Conservation (phyloP, 2,113 vertebrate genomes). For the Gracilinanus agilis region DNA sequence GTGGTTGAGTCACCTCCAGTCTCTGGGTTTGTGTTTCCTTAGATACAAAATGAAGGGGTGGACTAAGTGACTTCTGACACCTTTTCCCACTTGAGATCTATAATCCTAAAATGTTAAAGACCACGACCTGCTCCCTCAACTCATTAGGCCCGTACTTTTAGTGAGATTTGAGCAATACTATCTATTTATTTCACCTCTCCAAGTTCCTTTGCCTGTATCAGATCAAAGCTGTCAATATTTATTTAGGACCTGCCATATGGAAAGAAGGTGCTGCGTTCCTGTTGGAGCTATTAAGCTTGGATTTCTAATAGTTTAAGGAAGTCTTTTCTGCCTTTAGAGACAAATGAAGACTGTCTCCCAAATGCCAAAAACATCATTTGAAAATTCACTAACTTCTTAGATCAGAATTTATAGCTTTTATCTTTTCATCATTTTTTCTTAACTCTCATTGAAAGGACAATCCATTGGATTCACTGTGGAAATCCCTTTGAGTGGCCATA, state of each 20-base stretch:
- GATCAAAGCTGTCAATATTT: background rate
- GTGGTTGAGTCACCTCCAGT: background rate
- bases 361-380: background rate
- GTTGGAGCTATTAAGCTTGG: background rate
- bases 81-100: background rate
- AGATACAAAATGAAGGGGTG: background rate
- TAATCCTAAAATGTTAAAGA: background rate
- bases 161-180: background rate
- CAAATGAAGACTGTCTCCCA: background rate
- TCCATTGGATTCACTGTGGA: background rate
- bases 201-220: background rate
- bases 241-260: background rate
- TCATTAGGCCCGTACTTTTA: background rate
- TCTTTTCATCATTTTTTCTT: background rate
- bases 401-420: background rate
- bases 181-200: background rate
- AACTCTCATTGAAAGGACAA: background rate
- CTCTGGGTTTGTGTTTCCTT: background rate
- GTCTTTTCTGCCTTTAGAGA: background rate
- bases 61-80: background rate
- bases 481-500: slow-evolving; percentile 39
- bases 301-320: background rate
- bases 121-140: background rate
- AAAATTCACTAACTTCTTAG: background rate
- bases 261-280: background rate